Evolutionary conservation across 1,140 invertebrate species (phyloP), one percentile per base, ranked within the genome.

Genomic region (Macrostomum lignano): DNA sequence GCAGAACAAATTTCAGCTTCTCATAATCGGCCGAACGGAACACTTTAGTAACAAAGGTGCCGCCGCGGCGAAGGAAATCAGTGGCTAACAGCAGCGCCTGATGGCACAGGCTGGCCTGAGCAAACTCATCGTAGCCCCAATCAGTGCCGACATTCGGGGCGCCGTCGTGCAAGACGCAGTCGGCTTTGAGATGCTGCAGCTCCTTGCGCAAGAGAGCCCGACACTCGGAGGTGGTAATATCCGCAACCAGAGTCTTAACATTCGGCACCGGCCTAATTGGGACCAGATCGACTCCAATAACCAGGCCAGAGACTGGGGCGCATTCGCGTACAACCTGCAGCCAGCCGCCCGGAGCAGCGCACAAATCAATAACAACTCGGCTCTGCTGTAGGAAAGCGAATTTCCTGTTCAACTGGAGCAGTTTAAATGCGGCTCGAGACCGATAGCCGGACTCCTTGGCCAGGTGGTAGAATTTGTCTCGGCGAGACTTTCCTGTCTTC

Each of bases 301-400:
- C 75, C 25, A 94, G 62, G 48, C 79, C 86, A 0, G 84, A 91
- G 0, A 93, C 67, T 0, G 88, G 86, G 77, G 94, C 94, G 53
- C 88, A 81, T 51, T 94, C 72, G 46, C 74, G 71, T 25, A 84
- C 86, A n/a, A 96, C 88, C 63, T 99, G 91, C 68, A 96, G 79
- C 91, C 91, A 98, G 46, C 91, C 88, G 52, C 91, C 91, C 5
- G 91, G 91, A 5, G 91, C 91, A 13, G 91, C 91, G 62, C 91
- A 98, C 23, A 98, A 61, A 68, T 98, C 91, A 40, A 98, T 68
- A 40, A 82, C 74, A 63, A 94, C 79, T 65, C 76, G 65, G 7
- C 82, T 79, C 46, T 73, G 75, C 65, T 94, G 78, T 1, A 98
- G 58, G 61, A 98, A 98, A 37, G 84, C 74, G 63, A 81, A 96